Percentiles rank a stretch among this genome's conserved stretches.
These are phyloP conservation scores for Propithecus deckenii DNA, from an alignment of 2,797 vertebrate genomes.

Conservation along the genomic window DNA sequence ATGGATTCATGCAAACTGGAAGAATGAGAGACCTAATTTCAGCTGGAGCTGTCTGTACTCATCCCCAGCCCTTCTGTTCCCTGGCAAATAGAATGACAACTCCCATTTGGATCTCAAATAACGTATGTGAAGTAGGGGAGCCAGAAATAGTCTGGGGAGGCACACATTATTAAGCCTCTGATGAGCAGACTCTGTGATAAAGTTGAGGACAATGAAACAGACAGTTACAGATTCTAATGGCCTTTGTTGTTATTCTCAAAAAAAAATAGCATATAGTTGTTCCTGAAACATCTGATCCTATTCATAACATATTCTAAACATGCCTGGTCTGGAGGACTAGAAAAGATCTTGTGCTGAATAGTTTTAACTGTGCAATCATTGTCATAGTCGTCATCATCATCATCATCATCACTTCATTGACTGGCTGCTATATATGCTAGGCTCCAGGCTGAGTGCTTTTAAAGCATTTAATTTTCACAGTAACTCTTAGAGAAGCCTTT, in stretches of 20 bases:
- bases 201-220: background rate
- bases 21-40: background rate
- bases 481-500: background rate
- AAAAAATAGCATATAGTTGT: background rate
- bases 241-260: background rate
- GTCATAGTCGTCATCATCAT: fast-evolving
- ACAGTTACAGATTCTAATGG: too few relatives aligned
- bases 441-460: background rate
- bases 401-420: background rate
- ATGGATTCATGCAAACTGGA: background rate
- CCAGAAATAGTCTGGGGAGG: background rate
- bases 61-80: background rate
- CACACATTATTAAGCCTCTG: background rate
- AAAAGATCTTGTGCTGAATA: background rate
- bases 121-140: background rate
- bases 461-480: background rate
- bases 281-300: background rate
- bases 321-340: background rate
- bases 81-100: background rate
- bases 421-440: background rate
- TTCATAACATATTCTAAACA: background rate
- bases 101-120: background rate
- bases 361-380: background rate
- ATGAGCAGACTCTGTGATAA: background rate
- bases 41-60: background rate